Evolutionary conservation across 2,113 vertebrate genomes (phyloP).

Genomic region (Sorex araneus): DNA sequence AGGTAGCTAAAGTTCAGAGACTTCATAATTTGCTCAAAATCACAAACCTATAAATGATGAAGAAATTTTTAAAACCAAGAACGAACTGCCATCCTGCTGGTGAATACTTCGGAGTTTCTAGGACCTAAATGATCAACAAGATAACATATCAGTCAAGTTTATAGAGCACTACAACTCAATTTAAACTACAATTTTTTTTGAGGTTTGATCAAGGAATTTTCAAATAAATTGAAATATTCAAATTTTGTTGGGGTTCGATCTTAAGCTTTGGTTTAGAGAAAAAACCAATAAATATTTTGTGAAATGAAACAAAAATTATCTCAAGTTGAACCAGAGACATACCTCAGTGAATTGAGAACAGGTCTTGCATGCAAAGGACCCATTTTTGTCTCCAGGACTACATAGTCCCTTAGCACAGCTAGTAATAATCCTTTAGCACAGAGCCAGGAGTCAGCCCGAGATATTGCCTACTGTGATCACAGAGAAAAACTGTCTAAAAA

Average conservation of each 20-base stretch:
- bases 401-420: no score
- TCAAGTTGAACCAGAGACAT: neutral
- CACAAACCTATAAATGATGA: neutral
- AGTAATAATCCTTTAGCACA: no score
- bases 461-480: no score
- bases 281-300: conserved; percentile 35
- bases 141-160: neutral
- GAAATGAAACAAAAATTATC: conserved; percentile 23
- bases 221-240: conserved; percentile 38
- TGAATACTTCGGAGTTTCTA: neutral
- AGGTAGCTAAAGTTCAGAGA: conserved; percentile 10
- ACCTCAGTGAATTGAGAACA: no score
- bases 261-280: conserved; percentile 53
- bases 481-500: no score
- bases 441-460: no score
- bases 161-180: conserved; percentile 21
- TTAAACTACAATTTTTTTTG: conserved; percentile 43
- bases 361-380: no score
- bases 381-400: no score
- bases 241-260: neutral
- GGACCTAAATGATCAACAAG: neutral
- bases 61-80: neutral
- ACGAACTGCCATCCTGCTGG: neutral
- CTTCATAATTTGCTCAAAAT: neutral
- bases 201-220: conserved; percentile 4